Percentiles rank a stretch among this genome's conserved stretches.
phyloP scores from a whole-genome alignment of 2,113 vertebrate species.

The Amia ocellicauda region DNA sequence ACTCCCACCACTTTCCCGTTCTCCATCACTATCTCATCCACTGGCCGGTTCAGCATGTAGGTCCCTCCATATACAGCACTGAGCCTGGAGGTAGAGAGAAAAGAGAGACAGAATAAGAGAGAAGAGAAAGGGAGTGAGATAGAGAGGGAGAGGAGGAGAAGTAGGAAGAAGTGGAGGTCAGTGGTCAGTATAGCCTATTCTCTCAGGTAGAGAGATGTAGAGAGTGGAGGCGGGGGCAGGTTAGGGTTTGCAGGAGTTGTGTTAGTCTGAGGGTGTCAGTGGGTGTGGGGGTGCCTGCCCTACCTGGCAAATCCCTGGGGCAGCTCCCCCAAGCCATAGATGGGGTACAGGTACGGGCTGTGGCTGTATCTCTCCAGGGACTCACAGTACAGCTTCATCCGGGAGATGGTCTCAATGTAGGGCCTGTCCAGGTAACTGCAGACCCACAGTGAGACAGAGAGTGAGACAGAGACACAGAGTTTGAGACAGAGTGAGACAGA shows the following conservation, averaged over 20 bases:
- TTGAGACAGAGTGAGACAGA: background rate
- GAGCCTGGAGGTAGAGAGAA: constrained; percentile 61
- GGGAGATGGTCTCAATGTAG: constrained; percentile 54
- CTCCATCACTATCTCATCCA: constrained; percentile 87
- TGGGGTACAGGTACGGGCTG: constrained; percentile 66
- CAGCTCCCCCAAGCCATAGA: constrained; percentile 65
- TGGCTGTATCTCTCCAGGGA: constrained; percentile 52
- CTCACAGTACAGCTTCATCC: constrained; percentile 62
- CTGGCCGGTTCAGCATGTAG: constrained; percentile 84
- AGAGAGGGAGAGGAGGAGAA: background rate
- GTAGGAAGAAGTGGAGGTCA: background rate
- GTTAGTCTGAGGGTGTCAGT: too few species aligned
- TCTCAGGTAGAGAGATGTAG: too few species aligned
- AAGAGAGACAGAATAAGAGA: background rate
- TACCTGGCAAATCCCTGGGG: constrained; percentile 68
- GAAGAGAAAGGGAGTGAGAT: constrained; percentile 15
- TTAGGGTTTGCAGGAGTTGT: too few species aligned
- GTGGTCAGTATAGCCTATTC: too few species aligned
- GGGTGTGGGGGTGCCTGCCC: too few species aligned
- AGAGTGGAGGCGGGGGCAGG: too few species aligned
- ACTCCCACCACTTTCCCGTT: constrained; percentile 83
- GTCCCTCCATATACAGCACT: constrained; percentile 86
- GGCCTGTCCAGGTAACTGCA: constrained; percentile 66
- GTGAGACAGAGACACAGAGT: background rate
- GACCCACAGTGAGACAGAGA: background rate